phyloP scores from a whole-genome alignment of 2,797 vertebrate genomes.

The Columba guinea region DNA sequence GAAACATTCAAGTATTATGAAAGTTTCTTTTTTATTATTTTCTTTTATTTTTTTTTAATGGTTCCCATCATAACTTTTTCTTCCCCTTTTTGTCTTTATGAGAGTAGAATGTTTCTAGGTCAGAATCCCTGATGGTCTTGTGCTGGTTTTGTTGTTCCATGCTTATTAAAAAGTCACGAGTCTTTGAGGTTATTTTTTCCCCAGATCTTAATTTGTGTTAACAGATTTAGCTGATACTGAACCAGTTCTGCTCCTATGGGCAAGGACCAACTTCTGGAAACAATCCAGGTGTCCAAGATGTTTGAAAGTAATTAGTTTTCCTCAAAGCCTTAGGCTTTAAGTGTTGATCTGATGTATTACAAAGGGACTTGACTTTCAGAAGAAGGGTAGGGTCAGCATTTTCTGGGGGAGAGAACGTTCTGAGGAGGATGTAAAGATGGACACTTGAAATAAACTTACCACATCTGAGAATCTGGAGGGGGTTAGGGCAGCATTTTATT shows the following conservation, averaged over 20 bases:
- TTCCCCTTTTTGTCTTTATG: neutral
- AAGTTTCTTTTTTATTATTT: neutral
- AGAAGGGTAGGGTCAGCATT: neutral
- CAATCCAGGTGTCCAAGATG: neutral
- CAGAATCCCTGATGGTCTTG: constrained; percentile 29
- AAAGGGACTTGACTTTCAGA: constrained; percentile 17
- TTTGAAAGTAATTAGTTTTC: neutral
- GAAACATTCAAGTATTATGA: neutral
- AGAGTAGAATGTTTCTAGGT: constrained; percentile 44
- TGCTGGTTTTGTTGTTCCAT: neutral
- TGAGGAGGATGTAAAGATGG: neutral
- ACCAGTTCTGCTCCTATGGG: constrained; percentile 17
- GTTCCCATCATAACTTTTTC: neutral
- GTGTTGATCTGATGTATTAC: neutral
- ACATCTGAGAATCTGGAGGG: neutral
- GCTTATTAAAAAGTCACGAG: constrained; percentile 35
- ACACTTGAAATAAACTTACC: neutral
- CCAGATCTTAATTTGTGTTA: constrained; percentile 37
- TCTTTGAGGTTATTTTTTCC: constrained; percentile 27
- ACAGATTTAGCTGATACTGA: constrained; percentile 44
- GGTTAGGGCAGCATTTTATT: neutral
- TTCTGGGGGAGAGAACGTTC: neutral
- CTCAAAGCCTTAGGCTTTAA: neutral
- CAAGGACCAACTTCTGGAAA: constrained; percentile 10
- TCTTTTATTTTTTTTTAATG: neutral